Evolutionary conservation across 2,888 invertebrate species (phyloP).

Genomic region (Bombylius discolor): DNA sequence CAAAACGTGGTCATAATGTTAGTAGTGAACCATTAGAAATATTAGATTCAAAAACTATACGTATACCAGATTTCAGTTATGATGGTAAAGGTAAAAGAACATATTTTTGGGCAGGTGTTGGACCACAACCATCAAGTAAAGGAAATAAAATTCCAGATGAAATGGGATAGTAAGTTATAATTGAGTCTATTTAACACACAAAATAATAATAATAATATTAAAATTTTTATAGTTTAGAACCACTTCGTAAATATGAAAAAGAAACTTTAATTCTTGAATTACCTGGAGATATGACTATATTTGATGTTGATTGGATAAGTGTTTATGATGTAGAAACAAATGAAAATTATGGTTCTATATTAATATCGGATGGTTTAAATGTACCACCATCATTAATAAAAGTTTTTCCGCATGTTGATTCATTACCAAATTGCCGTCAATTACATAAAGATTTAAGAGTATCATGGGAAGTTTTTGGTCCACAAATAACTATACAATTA

Average conservation of each 20-base stretch:
- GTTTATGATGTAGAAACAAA: conserved; percentile 58
- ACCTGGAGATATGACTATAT: conserved; percentile 70
- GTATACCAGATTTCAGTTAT: conserved; percentile 61
- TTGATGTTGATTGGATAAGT: conserved; percentile 73
- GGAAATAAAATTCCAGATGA: conserved; percentile 79
- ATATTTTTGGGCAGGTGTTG: conserved; percentile 80
- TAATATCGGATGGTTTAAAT: conserved; percentile 67
- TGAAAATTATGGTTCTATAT: conserved; percentile 57
- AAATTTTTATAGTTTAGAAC: conserved; percentile 54
- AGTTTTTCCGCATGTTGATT: conserved; percentile 46
- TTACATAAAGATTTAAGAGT: conserved; percentile 72
- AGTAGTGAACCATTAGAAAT: conserved; percentile 60
- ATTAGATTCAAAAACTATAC: conserved; percentile 67
- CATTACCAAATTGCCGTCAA: conserved; percentile 72
- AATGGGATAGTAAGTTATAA: conserved; percentile 70
- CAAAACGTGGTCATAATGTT: conserved; percentile 50
- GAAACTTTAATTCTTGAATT: conserved; percentile 62
- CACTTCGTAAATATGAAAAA: conserved; percentile 55
- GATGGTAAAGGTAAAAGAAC: conserved; percentile 64
- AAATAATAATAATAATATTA: neutral
- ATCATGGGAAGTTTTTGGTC: conserved; percentile 84
- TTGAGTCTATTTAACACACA: too few relatives aligned
- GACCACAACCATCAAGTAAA: conserved; percentile 71
- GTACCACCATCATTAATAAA: conserved; percentile 74
- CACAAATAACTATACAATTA: conserved; percentile 71